phyloP scores from a whole-genome alignment of 2,888 invertebrate genomes.

The Exocentrus adspersus region DNA sequence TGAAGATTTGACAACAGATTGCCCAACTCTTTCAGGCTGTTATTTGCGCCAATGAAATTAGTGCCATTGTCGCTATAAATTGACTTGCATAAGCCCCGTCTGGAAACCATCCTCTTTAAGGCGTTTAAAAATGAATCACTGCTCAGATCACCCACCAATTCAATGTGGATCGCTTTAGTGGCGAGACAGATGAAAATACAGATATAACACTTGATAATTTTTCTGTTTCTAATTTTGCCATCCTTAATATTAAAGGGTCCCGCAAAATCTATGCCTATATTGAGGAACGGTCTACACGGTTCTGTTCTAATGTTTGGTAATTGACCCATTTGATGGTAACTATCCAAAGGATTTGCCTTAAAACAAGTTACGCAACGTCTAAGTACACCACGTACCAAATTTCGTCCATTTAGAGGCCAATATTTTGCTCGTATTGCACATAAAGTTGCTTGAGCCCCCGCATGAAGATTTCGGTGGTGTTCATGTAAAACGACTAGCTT shows the following conservation, averaged over 20 bases:
- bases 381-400: neutral
- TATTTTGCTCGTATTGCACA: constrained; percentile 1
- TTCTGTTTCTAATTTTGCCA: constrained; percentile 32
- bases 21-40: neutral
- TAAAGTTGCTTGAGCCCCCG: constrained; percentile 22
- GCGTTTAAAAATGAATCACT: constrained; percentile 35
- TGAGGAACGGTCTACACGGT: constrained; percentile 26
- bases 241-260: constrained; percentile 44
- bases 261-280: constrained; percentile 45
- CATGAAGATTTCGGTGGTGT: constrained; percentile 12
- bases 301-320: constrained; percentile 26
- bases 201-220: constrained; percentile 45
- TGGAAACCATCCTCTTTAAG: constrained; percentile 33
- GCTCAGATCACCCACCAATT: constrained; percentile 47
- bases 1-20: neutral
- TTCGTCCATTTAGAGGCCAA: constrained; percentile 26
- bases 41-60: constrained; percentile 1
- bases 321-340: constrained; percentile 36
- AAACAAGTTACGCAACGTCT: constrained; percentile 30
- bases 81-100: constrained; percentile 26
- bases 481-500: constrained; percentile 2
- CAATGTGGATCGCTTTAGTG: constrained; percentile 52
- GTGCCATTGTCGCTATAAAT: constrained; percentile 21
- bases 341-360: constrained; percentile 25
- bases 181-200: constrained; percentile 49